Base-by-base conservation (phyloP, 1,140 invertebrate genomes). In the Macrobrachium nipponense region DNA sequence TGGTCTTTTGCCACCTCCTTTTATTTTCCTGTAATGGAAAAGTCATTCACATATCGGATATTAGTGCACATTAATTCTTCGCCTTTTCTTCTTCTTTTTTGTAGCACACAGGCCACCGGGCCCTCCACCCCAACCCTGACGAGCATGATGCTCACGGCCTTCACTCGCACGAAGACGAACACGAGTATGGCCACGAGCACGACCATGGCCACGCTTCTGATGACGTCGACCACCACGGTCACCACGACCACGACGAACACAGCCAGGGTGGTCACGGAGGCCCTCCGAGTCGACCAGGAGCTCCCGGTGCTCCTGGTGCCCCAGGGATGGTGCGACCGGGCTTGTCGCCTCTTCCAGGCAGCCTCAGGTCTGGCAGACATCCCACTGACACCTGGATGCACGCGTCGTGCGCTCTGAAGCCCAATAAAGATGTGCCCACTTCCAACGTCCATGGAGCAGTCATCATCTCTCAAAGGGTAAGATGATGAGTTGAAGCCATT, bases 391-490 rank as follows among this genome's bases (percentile, higher is more conserved):
- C 51, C n/a, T 83, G 81, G 81, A 61, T 66, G 51, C 61, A 66
- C 72, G 72, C 73, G 36, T 15, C 17, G 17, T 83, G 81, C 43
- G 43, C 11, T 2, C 43, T 83, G 73, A 2, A 66, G 60, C 81
- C 81, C 18, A 83, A 83, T 61, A 73, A 17, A 0, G 81, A 83
- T 18, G 18, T 83, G 18, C 60, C 36, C 7, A 36, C n/a, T 15
- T 75, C 72, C 36, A 11, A 17, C 20, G 73, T 83, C 36, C 61
- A 73, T 18, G 81, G 81, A 15, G 5, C 10, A 4, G 64, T 83
- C 36, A 58, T 58, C 27, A 83, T 77, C 18, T 83, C 81, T 5
- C 81, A 77, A 61, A 64, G 43, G 81, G 81, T 83, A 12, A 44
- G 81, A 18, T 17, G 20, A 11, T 44, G 43, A 15, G 11, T 27